Base-by-base conservation (phyloP, 2,797 vertebrate genomes). In the Rousettus madagascariensis region DNA sequence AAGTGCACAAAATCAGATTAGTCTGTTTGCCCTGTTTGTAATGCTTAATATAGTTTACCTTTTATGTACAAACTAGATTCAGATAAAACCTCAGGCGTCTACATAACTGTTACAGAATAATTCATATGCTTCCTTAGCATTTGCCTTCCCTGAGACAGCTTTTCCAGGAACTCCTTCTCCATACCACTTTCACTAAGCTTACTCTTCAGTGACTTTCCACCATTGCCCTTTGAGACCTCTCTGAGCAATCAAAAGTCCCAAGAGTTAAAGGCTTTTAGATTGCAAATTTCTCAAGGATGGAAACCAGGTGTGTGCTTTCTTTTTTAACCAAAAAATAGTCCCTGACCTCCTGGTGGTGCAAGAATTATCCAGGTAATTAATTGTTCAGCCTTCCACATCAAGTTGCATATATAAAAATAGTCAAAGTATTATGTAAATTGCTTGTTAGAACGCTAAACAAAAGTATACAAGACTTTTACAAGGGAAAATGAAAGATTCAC, bases 231-330 rank as follows among this genome's bases (percentile, higher is more conserved):
- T 53, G 94, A 86, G 84, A 82, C 28, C 59, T 86, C 57, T 33
- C 2, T 16, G 17, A 86, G 88, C 90, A 93, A 92, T 94, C 94
- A 93, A 86, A 95, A 91, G 38, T 11, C 78, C 94, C 30, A 15
- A 20, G 41, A 38, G 68, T 94, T 83, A 69, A 79, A 94, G 51
- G 51, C 28, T 33, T 92, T 93, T 66, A 63, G 55, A 68, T 68
- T 46, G 80, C 63, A 79, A 77, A 92, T 95, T 92, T 72, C 95
- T 95, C 41, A 36, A 86, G 78, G 77, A 88, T 66, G 43, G 71
- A 78, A 96, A 94, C 57, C 93, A 92, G 93, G 92, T 97, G 95
- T 91, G 59, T 83, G 19, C n/a, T 89, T 89, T 22, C 33, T 38
- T 38, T n/a, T 65, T 86, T 65, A 49, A 66, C 46, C 68, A 46